A percentile compares a stretch with the other conserved stretches of the same genome.
phyloP scores from a whole-genome alignment of 2,797 vertebrate genomes.

The Aphelocoma californica region DNA sequence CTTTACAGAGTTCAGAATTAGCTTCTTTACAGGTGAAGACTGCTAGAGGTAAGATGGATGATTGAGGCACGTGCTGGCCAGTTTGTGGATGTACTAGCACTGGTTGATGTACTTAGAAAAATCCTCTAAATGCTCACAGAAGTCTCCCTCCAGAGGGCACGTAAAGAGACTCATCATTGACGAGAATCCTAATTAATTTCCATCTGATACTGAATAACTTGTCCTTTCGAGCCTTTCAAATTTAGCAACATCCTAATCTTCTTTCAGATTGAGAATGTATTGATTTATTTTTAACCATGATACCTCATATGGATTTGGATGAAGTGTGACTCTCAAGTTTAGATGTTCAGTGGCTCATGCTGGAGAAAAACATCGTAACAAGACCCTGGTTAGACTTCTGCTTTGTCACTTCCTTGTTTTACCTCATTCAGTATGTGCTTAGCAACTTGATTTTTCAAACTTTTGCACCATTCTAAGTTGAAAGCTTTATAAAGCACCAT shows the following conservation, averaged over 20 bases:
- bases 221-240: not conserved
- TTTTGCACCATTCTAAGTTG: not conserved
- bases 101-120: not conserved
- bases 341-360: not conserved
- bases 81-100: not conserved
- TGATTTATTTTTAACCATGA: not conserved
- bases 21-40: not conserved
- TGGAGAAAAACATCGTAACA: not conserved
- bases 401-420: not conserved
- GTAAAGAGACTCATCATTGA: not conserved
- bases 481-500: not conserved
- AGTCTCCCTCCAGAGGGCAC: not conserved
- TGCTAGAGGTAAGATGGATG: not conserved
- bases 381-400: not conserved
- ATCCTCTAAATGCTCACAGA: not conserved
- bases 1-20: not conserved
- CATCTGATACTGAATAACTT: not conserved
- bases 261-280: not conserved
- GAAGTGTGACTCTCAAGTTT: not conserved
- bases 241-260: not conserved
- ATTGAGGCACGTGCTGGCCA: not conserved
- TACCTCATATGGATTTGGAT: not conserved
- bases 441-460: not conserved
- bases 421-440: rapidly evolving
- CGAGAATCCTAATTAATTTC: not conserved